Evolutionary conservation across 2,797 vertebrate genomes (phyloP), one percentile per base, ranked within the genome.

Genomic region (Falco rusticolus): DNA sequence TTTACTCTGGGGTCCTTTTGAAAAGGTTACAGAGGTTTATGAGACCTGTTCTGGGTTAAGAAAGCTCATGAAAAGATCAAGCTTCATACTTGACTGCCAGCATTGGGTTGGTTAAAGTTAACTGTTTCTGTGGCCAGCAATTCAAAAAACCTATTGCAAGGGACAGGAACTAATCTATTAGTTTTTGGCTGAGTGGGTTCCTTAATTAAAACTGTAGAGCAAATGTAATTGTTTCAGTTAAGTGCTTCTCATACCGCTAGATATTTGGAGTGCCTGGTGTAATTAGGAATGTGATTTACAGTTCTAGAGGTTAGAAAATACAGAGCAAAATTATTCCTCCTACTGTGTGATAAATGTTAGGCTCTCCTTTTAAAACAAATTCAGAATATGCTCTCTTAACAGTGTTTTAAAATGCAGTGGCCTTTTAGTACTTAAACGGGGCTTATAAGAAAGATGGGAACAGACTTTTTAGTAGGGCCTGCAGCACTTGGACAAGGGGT

Each of bases 121-220:
- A 54, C 50, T n/a, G 14, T 76, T 95, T 69, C 81, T 16, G 2
- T 63, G 83, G 69, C 28, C 85, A 63, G 25, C 18, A 51, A 47
- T 29, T 94, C 31, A 53, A 45, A 69, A 65, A 56, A 7, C 26
- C 45, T 61, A 8, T 3, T 89, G 51, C 51, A 54, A 74, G 68
- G 53, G 68, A 48, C 37, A 93, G 77, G 82, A 72, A 19, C 45
- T 8, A 39, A 78, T 91, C 80, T 89, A 6, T 70, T 78, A 20
- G 54, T 53, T 92, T 82, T 76, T 43, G 10, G 56, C 54, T 89
- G 90, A 95, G n/a, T 61, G 54, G 8, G 21, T 66, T 83, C 48
- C 87, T 89, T 96, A 94, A 95, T 96, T 96, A 94, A 92, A 93
- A 63, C 33, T n/a, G 24, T 14, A 54, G 57, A 89, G 90, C 71